These are phyloP conservation scores for Coreoperca whiteheadi DNA, from an alignment of 2,113 vertebrate species.

Conservation along the genomic window DNA sequence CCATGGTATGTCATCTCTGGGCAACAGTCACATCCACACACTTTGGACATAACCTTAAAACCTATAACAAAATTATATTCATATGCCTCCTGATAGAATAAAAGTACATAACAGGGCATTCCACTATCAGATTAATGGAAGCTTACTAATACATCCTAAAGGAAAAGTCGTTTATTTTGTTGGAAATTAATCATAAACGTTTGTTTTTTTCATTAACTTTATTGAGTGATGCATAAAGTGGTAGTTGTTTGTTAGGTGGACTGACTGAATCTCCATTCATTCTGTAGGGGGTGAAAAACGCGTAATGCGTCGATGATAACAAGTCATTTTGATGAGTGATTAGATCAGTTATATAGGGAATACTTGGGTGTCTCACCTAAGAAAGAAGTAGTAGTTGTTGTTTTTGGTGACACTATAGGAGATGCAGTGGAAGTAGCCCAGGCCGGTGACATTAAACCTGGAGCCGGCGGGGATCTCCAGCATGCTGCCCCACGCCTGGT, in stretches of 20 bases:
- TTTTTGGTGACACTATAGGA: constrained; percentile 87
- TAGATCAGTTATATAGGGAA: neutral
- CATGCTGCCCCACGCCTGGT: constrained; percentile 91
- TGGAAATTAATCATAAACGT: neutral
- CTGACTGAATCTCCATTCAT: neutral
- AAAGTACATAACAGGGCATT: neutral
- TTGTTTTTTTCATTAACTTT: neutral
- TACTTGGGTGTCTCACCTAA: constrained; percentile 79
- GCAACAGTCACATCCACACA: neutral
- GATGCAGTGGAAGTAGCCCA: constrained; percentile 88
- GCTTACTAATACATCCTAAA: neutral
- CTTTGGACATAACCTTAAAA: neutral
- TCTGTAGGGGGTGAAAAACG: neutral
- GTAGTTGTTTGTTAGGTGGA: neutral
- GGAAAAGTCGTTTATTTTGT: neutral
- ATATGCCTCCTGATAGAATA: neutral
- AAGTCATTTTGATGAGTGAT: neutral
- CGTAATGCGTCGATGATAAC: neutral
- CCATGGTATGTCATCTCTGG: neutral
- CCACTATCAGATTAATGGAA: neutral
- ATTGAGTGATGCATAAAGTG: neutral
- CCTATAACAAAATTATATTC: neutral
- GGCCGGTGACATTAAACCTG: constrained; percentile 87
- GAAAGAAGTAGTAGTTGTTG: constrained; percentile 89
- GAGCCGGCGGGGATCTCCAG: constrained; percentile 88